Evolutionary conservation across 2,888 invertebrate genomes (phyloP).

Genomic region (Drosophila recens): DNA sequence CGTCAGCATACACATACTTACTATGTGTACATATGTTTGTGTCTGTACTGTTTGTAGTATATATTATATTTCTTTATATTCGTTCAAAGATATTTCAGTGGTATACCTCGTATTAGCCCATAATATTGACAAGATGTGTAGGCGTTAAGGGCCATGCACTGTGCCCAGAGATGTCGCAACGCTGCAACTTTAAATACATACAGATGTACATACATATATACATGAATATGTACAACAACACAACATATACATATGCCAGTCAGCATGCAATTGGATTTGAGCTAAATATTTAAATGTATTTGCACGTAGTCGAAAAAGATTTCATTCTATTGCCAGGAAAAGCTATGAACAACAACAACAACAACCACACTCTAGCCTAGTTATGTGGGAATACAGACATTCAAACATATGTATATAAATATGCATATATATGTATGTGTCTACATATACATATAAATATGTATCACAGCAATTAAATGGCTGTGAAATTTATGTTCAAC

Average conservation of each 20-base stretch:
- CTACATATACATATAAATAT: slow-evolving; percentile 24
- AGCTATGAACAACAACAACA: slow-evolving; percentile 14
- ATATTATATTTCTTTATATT: slow-evolving; percentile 14
- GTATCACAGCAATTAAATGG: slow-evolving; percentile 62
- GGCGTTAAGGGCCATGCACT: slow-evolving; percentile 52
- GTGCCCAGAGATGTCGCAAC: slow-evolving; percentile 30
- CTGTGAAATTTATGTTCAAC: slow-evolving; percentile 78
- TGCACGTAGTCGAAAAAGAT: slow-evolving; percentile 24
- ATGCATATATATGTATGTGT: not conserved
- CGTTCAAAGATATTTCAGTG: not conserved
- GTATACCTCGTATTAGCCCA: slow-evolving; percentile 2
- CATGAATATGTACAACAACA: slow-evolving; percentile 1
- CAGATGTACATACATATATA: slow-evolving; percentile 7
- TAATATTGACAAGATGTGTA: slow-evolving; percentile 14
- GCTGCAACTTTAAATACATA: slow-evolving; percentile 30
- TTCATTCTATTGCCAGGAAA: slow-evolving; percentile 26
- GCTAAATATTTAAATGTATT: slow-evolving; percentile 44
- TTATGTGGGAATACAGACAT: slow-evolving; percentile 8
- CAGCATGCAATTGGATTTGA: slow-evolving; percentile 18
- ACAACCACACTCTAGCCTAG: slow-evolving; percentile 33
- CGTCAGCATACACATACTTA: slow-evolving; percentile 56
- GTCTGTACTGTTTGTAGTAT: not conserved
- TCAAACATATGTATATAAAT: too few species aligned
- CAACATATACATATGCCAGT: not conserved
- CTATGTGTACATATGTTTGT: not conserved